These are phyloP conservation scores for Meriones unguiculatus DNA, from an alignment of 2,113 vertebrate species.

Conservation along the genomic window DNA sequence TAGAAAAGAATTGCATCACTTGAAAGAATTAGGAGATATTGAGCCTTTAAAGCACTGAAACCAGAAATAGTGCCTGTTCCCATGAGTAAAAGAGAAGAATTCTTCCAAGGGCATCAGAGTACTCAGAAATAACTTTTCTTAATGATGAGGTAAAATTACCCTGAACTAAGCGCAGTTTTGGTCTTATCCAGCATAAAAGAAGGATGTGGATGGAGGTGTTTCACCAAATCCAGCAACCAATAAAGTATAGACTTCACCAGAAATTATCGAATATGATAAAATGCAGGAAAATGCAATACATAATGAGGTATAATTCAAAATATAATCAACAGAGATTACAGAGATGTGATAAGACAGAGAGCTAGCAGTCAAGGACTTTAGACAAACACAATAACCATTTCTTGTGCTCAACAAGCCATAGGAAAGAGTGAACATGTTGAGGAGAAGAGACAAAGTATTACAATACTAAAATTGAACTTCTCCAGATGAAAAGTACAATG, in stretches of 20 bases:
- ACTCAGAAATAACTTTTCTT: background rate
- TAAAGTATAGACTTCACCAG: background rate
- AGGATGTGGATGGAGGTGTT: background rate
- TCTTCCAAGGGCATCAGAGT: background rate
- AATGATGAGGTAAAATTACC: background rate
- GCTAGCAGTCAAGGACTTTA: background rate
- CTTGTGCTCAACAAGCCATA: background rate
- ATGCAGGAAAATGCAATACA: background rate
- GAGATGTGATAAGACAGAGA: background rate
- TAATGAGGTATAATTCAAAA: background rate
- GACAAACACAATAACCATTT: background rate
- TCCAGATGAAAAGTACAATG: background rate
- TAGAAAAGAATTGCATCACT: background rate
- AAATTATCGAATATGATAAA: background rate
- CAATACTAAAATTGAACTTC: slow-evolving; percentile 1
- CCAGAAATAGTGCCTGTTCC: background rate
- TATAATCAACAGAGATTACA: background rate
- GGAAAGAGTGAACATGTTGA: background rate
- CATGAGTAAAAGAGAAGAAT: background rate
- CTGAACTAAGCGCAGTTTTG: background rate
- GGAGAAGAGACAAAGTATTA: background rate
- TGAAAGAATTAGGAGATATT: background rate
- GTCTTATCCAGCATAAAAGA: background rate
- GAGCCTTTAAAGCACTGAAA: background rate
- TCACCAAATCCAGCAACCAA: background rate